Percentiles rank a stretch among this genome's conserved stretches.
Conservation (phyloP, 1,140 invertebrate genomes). For the Apocrypta bakeri region DNA sequence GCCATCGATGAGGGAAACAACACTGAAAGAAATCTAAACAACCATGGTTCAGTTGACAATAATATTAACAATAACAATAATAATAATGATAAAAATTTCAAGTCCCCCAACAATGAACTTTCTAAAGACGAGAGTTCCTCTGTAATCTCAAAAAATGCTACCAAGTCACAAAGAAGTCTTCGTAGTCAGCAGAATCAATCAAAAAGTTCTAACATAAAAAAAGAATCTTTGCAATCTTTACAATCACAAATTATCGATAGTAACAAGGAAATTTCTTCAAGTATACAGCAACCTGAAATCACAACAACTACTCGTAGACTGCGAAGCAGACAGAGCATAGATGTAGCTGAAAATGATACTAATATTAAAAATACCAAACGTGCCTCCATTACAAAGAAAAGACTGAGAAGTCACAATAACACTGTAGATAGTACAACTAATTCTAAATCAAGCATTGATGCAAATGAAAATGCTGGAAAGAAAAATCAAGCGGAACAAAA, state of each 20-base stretch:
- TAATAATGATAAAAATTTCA: slow-evolving; percentile 68
- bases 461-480: slow-evolving; percentile 11
- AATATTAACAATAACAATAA: slow-evolving; percentile 60
- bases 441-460: slow-evolving; percentile 39
- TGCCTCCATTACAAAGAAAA: slow-evolving; percentile 63
- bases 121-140: slow-evolving; percentile 40
- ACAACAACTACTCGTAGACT: slow-evolving; percentile 55
- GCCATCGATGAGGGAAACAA: slow-evolving; percentile 15
- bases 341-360: slow-evolving; percentile 38
- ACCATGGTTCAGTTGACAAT: slow-evolving; percentile 47
- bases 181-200: slow-evolving; percentile 58
- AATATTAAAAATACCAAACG: slow-evolving; percentile 40
- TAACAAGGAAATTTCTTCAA: slow-evolving; percentile 51
- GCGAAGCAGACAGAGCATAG: slow-evolving; percentile 59
- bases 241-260: slow-evolving; percentile 18
- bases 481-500: slow-evolving; percentile 42
- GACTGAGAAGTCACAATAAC: slow-evolving; percentile 65
- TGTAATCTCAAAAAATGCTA: slow-evolving; percentile 41
- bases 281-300: slow-evolving; percentile 46
- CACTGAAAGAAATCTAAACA: slow-evolving; percentile 13
- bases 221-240: slow-evolving; percentile 34
- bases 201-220: slow-evolving; percentile 48
- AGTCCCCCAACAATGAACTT: slow-evolving; percentile 58
- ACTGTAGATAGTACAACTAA: slow-evolving; percentile 43
- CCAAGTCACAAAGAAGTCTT: slow-evolving; percentile 58